Evolutionary conservation across 2,113 vertebrate species (phyloP).

Genomic region (Tricholaema leucomelas): DNA sequence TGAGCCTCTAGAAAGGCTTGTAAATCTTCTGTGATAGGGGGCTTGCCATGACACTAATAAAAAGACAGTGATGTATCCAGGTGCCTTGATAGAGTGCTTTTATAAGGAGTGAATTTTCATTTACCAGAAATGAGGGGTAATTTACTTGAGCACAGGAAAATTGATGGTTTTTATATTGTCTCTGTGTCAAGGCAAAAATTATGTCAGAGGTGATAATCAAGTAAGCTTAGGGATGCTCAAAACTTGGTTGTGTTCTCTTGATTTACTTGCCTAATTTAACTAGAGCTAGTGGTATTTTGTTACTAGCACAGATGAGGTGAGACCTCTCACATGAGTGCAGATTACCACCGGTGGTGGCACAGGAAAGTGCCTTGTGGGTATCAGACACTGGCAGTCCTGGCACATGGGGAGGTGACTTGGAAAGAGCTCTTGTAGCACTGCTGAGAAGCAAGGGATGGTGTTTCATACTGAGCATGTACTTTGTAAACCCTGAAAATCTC

Average conservation of each 20-base stretch:
- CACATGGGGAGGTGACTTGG: background rate
- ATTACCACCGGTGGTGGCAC: background rate
- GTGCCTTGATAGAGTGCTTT: background rate
- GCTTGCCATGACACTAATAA: background rate
- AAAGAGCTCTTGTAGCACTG: background rate
- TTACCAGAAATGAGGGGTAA: background rate
- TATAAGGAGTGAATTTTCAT: background rate
- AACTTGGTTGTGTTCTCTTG: background rate
- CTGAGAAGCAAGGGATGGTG: background rate
- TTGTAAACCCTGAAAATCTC: background rate
- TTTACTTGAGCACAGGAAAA: background rate
- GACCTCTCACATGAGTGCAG: background rate
- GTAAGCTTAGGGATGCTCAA: background rate
- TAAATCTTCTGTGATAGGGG: background rate
- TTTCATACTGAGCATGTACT: background rate
- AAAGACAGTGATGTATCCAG: background rate
- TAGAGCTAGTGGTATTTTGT: background rate
- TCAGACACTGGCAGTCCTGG: background rate
- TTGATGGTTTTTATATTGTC: background rate
- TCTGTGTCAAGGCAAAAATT: background rate
- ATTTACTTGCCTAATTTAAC: background rate
- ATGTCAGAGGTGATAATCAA: background rate
- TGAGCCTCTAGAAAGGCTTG: background rate
- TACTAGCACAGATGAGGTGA: background rate
- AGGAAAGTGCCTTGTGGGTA: background rate